Conservation (phyloP, 2,888 invertebrate species). For the Sympetrum striolatum region DNA sequence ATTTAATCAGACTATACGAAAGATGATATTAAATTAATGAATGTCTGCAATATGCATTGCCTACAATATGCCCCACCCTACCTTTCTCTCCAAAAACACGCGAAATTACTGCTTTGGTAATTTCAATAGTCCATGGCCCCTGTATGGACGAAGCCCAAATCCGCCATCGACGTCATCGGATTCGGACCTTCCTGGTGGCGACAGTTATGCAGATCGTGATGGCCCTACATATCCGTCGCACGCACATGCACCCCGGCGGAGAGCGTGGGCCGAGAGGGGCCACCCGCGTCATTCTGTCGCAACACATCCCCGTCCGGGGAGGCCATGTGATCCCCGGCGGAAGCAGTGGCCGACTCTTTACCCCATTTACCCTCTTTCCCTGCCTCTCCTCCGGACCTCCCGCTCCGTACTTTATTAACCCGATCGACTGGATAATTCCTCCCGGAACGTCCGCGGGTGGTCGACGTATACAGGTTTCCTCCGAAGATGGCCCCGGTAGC, state of each 20-base stretch:
- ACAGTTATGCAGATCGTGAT: not conserved
- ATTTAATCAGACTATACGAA: too few relatives aligned
- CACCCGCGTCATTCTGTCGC: not conserved
- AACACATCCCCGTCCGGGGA: not conserved
- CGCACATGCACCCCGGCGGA: not conserved
- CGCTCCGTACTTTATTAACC: conserved; percentile 41
- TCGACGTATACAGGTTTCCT: conserved; percentile 31
- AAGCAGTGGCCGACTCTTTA: not conserved
- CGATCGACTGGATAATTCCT: conserved; percentile 38
- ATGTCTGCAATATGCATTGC: too few relatives aligned
- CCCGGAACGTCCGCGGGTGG: conserved; percentile 23
- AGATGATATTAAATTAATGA: too few relatives aligned
- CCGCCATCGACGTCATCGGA: not conserved
- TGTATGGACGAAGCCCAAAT: too few relatives aligned
- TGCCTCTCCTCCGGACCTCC: not conserved
- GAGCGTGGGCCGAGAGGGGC: not conserved
- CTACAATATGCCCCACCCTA: too few relatives aligned
- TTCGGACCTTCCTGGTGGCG: not conserved
- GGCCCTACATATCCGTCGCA: not conserved
- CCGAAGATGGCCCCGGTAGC: conserved; percentile 39
- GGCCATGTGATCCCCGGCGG: not conserved
- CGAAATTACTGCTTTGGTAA: too few relatives aligned
- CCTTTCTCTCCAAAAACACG: too few relatives aligned
- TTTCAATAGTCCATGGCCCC: too few relatives aligned
- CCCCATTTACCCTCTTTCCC: not conserved